A percentile compares a stretch with the other conserved stretches of the same genome.
These are phyloP conservation scores for Pseudomyrmex dendroicus DNA, from an alignment of 1,140 invertebrate species.

Conservation along the genomic window DNA sequence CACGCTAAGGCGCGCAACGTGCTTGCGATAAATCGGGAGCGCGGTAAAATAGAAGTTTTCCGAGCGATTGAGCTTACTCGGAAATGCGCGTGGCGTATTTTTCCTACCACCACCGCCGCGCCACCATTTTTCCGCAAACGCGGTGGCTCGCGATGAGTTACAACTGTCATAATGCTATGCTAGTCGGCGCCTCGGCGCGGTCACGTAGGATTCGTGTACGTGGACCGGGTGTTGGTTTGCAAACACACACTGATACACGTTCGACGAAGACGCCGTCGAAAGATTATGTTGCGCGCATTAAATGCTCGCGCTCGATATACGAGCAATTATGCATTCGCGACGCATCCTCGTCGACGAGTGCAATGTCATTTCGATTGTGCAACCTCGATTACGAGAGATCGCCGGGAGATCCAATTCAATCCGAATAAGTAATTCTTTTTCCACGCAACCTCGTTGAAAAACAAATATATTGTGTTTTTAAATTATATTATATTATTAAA, in stretches of 20 bases:
- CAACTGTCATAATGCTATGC: slow-evolving; percentile 55
- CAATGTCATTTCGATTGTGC: slow-evolving; percentile 11
- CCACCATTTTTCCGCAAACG: slow-evolving; percentile 56
- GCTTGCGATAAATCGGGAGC: slow-evolving; percentile 57
- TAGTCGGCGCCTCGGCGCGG: slow-evolving; percentile 40
- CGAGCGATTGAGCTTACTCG: slow-evolving; percentile 55
- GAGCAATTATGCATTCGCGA: slow-evolving; percentile 47
- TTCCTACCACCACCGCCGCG: slow-evolving; percentile 25
- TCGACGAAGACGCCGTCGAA: slow-evolving; percentile 36
- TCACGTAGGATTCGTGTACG: slow-evolving; percentile 50
- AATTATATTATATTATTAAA: too few relatives aligned
- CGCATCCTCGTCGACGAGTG: slow-evolving; percentile 24
- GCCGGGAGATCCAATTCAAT: background rate
- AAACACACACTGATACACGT: slow-evolving; percentile 22
- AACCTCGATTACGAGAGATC: slow-evolving; percentile 6
- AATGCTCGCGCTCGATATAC: background rate
- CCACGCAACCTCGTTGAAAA: too few relatives aligned
- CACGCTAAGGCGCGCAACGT: slow-evolving; percentile 50
- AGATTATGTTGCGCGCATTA: slow-evolving; percentile 40
- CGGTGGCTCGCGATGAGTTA: slow-evolving; percentile 54
- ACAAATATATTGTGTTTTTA: too few relatives aligned
- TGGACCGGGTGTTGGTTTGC: slow-evolving; percentile 34
- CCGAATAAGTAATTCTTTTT: too few relatives aligned
- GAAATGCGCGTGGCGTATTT: slow-evolving; percentile 55
- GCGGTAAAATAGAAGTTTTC: slow-evolving; percentile 56